Conservation (phyloP, 1,140 invertebrate species). For the Calliphora vicina region DNA sequence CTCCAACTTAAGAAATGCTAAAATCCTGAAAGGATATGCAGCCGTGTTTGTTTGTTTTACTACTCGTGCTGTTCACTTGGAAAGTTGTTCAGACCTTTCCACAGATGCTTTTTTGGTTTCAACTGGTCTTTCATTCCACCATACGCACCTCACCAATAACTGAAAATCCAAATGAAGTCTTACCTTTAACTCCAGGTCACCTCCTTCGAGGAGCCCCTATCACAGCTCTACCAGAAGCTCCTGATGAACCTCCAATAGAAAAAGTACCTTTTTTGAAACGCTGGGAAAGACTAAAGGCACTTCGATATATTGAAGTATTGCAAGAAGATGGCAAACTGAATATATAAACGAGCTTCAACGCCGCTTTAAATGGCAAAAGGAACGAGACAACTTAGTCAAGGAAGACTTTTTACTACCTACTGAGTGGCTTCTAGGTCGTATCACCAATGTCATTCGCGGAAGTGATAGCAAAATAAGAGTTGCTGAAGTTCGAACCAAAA, state of each 20-base stretch:
- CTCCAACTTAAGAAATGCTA: neutral
- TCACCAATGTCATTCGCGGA: neutral
- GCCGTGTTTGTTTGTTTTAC: neutral
- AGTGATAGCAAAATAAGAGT: neutral
- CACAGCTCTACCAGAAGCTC: neutral
- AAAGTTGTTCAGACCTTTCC: no score
- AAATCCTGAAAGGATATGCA: neutral
- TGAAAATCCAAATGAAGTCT: constrained; percentile 7
- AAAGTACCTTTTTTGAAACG: neutral
- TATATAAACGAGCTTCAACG: constrained; percentile 39
- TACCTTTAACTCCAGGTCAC: constrained; percentile 23
- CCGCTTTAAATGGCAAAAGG: neutral
- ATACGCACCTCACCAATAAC: neutral
- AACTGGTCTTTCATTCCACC: no score
- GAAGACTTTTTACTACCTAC: neutral
- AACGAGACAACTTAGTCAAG: neutral
- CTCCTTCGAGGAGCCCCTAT: constrained; percentile 13
- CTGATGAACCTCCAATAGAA: neutral
- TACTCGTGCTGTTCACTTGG: neutral
- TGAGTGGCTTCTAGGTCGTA: neutral
- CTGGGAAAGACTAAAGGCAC: neutral
- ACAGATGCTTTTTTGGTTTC: no score
- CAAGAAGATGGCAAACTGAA: neutral
- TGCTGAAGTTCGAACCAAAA: neutral
- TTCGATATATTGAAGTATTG: neutral